Base-by-base conservation (phyloP, 1,140 invertebrate species). In the Neodiprion pinetum region DNA sequence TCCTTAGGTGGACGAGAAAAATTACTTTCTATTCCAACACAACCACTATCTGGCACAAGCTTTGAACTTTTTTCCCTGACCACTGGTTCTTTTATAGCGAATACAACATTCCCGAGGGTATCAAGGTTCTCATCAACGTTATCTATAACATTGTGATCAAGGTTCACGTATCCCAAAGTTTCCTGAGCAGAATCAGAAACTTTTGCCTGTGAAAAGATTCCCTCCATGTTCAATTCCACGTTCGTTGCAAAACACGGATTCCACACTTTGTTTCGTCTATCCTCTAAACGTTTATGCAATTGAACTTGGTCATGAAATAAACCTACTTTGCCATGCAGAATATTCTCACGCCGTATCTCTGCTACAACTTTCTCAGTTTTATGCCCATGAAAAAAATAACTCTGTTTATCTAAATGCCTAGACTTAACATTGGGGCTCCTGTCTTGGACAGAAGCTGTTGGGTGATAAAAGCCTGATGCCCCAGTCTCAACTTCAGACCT, bases 381-480 rank as follows among this genome's bases (percentile, higher is more conserved):
- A 80, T 84, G 80, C 79, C 80, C 82, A 82, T 82, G 81, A 85
- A 85, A 85, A 82, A 84, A 83, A 83, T 83, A 85, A 77, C 78
- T 83, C 76, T 81, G 83, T 69, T 85, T 83, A 67, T 85, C 83
- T 11, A 81, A 78, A 11, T 81, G 80, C 73, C 80, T 78, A n/a
- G 80, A 77, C 71, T 80, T 77, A 48, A 76, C 75, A 61, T 82
- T 82, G 3, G 81, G 79, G 28, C 80, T 84, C 14, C 69, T 68
- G 48, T 82, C 82, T 17, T 78, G 74, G 11, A 77, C 66, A 70
- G 48, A 70, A 17, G 47, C 53, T 23, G 76, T 70, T 67, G 74
- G 65, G n/a, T 76, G 77, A 70, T 79, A 77, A 72, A 75, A 79
- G 21, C 80, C 74, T 70, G 79, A 75, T 2, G 77, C 75, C 70